Conservation (phyloP, 2,888 invertebrate genomes). For the Iphiclides podalirius region DNA sequence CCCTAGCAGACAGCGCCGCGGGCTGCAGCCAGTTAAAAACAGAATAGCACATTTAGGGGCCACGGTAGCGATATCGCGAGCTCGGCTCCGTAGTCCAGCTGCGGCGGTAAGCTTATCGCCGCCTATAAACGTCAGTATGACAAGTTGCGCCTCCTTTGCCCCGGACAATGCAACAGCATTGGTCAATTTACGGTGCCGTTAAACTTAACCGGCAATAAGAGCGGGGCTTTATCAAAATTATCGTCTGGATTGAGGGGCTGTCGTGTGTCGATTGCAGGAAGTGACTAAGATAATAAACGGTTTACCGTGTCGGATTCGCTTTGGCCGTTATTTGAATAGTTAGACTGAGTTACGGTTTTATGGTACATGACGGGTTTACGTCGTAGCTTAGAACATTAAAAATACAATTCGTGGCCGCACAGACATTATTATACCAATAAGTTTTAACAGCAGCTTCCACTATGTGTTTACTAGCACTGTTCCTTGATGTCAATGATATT, state of each 20-base stretch:
- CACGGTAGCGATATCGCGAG: background rate
- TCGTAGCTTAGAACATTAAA: no score
- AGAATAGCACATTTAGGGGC: background rate
- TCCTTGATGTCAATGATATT: no score
- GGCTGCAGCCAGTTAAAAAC: background rate
- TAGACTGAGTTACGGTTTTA: no score
- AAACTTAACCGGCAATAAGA: slow-evolving; percentile 7
- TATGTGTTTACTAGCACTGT: no score
- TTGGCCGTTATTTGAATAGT: no score
- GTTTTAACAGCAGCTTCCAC: background rate
- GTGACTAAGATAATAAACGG: background rate
- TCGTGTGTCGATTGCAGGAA: background rate
- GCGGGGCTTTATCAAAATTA: slow-evolving; percentile 16
- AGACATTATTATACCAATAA: no score
- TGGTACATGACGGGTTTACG: no score
- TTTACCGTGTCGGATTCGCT: background rate
- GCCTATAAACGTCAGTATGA: slow-evolving; percentile 22
- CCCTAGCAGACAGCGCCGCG: background rate
- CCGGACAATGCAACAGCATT: slow-evolving; percentile 14
- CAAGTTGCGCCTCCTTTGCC: slow-evolving; percentile 17
- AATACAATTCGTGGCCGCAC: background rate
- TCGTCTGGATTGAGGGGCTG: background rate
- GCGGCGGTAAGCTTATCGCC: slow-evolving; percentile 15
- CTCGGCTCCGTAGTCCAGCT: background rate
- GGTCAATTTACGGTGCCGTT: slow-evolving; percentile 19